A percentile compares a stretch with the other conserved stretches of the same genome.
Evolutionary conservation across 2,888 invertebrate species (phyloP).

Genomic region (Cordilura impudica): DNA sequence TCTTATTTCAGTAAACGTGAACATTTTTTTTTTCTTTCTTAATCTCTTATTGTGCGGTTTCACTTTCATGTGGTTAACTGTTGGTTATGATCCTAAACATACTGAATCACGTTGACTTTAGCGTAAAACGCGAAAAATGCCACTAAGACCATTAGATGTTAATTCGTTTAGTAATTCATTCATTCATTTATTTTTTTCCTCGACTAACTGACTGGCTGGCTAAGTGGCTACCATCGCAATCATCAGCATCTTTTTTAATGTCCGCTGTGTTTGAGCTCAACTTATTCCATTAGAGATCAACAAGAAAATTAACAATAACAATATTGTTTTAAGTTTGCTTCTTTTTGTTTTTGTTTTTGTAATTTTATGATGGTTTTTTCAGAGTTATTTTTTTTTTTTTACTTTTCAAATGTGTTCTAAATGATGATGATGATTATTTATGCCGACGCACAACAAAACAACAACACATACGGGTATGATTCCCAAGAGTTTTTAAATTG

Average conservation of each 20-base stretch:
- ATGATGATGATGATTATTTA: conserved; percentile 26
- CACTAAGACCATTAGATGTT: neutral
- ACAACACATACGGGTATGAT: neutral
- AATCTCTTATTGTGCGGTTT: conserved; percentile 52
- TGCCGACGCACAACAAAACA: conserved; percentile 22
- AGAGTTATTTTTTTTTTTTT: neutral
- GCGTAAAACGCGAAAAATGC: neutral
- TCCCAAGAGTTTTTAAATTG: neutral
- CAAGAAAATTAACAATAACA: conserved; percentile 54
- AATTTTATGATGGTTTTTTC: neutral
- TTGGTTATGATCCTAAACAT: conserved; percentile 43
- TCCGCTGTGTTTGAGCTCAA: conserved; percentile 30
- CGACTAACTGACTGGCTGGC: neutral
- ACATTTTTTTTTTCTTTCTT: neutral
- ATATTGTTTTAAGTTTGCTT: conserved; percentile 31
- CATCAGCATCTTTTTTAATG: conserved; percentile 17
- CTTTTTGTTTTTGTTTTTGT: neutral
- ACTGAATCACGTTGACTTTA: neutral
- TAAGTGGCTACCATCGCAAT: neutral
- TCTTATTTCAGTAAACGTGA: neutral
- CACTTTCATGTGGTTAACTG: conserved; percentile 57
- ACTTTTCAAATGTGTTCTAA: conserved; percentile 41
- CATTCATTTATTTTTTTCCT: neutral
- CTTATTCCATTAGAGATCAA: conserved; percentile 58
- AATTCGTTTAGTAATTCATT: too few relatives aligned